Evolutionary conservation across 2,113 vertebrate genomes (phyloP).

Genomic region (Sinosuthora webbiana): DNA sequence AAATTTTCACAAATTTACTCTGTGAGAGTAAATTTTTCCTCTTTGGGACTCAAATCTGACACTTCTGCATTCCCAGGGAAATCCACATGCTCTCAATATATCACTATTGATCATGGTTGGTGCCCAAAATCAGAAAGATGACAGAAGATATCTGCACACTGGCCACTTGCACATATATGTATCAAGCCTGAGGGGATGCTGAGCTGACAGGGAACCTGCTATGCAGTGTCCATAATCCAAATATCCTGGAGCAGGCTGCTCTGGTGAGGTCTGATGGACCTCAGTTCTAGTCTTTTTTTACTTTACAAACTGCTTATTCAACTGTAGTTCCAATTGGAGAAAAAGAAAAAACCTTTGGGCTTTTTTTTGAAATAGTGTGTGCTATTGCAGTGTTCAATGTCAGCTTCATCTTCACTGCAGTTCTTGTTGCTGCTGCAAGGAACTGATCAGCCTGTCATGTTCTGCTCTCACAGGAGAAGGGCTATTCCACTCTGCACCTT

Average conservation of each 20-base stretch:
- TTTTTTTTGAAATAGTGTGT: neutral
- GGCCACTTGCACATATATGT: accelerated
- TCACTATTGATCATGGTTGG: neutral
- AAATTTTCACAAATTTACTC: neutral
- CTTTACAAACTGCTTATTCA: neutral
- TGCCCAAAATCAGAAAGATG: neutral
- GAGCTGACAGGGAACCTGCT: neutral
- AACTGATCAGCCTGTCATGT: neutral
- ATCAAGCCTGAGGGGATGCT: neutral
- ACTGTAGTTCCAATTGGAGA: neutral
- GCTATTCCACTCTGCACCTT: neutral
- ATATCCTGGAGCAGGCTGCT: neutral
- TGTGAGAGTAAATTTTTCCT: neutral
- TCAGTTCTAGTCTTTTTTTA: neutral
- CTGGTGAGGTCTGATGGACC: neutral
- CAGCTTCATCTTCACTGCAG: neutral
- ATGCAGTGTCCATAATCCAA: neutral
- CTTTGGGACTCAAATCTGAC: neutral
- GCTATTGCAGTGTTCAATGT: neutral
- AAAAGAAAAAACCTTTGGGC: accelerated
- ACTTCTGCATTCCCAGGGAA: neutral
- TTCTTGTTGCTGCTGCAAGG: neutral
- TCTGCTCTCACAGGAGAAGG: neutral
- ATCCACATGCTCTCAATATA: neutral
- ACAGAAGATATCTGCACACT: neutral